Evolutionary conservation across 2,888 invertebrate species (phyloP).

Genomic region (Tipula confusa): DNA sequence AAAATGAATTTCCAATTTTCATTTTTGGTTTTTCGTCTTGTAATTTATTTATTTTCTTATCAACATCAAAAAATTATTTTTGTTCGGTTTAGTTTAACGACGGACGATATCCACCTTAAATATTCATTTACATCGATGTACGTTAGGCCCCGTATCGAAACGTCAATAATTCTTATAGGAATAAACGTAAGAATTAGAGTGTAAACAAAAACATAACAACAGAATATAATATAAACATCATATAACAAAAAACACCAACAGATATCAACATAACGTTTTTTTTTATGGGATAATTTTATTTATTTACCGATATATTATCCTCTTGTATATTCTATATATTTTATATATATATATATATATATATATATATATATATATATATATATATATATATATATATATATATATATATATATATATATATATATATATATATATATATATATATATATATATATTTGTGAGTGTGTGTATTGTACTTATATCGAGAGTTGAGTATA

Average conservation of each 20-base stretch:
- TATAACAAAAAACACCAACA: not conserved
- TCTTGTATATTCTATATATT: not conserved
- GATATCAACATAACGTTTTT: not conserved
- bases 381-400: too few relatives aligned
- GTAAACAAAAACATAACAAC: too few relatives aligned
- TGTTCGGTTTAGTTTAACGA: not conserved
- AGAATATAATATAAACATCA: not conserved
- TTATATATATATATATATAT: too few relatives aligned
- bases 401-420: too few relatives aligned
- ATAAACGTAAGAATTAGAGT: too few relatives aligned
- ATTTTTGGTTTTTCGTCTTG: not conserved
- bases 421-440: not conserved
- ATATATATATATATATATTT: not conserved
- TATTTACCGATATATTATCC: too few relatives aligned
- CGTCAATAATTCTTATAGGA: not conserved
- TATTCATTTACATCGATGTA: not conserved
- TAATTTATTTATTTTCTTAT: conserved; percentile 1
- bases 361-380: too few relatives aligned
- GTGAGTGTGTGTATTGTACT: too few relatives aligned
- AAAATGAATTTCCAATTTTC: not conserved
- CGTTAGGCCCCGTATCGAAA: not conserved
- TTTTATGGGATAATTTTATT: not conserved
- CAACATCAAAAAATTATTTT: not conserved
- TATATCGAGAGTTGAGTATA: too few relatives aligned
- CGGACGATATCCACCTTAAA: not conserved